These are phyloP conservation scores for Charanyca ferruginea DNA, from an alignment of 2,888 invertebrate species.

Conservation along the genomic window DNA sequence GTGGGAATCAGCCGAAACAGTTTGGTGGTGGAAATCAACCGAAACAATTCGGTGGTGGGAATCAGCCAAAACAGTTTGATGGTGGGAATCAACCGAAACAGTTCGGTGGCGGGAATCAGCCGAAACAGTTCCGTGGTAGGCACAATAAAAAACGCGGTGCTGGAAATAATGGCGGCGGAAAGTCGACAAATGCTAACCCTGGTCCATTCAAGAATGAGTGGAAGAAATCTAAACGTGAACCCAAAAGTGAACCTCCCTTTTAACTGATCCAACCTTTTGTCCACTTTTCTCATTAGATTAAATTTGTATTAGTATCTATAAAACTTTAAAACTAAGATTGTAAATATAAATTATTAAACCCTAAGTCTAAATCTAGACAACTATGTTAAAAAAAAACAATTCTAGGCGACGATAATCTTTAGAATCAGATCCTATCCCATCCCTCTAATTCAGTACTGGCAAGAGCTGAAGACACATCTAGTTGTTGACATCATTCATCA, in stretches of 20 bases:
- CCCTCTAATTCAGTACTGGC: background rate
- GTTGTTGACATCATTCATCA: background rate
- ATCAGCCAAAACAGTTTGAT: background rate
- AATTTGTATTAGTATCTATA: conserved; percentile 5
- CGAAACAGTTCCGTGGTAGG: background rate
- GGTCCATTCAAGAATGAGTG: background rate
- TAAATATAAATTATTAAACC: too few relatives aligned
- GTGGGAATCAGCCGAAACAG: background rate
- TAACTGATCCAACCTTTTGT: background rate
- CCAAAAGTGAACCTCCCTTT: background rate
- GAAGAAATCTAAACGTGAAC: background rate
- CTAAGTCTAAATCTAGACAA: background rate
- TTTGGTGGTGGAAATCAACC: background rate
- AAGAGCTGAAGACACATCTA: conserved; percentile 6
- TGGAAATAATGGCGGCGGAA: background rate
- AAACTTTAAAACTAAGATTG: background rate
- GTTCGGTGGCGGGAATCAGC: background rate
- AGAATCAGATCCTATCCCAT: conserved; percentile 4
- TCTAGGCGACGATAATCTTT: background rate
- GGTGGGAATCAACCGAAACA: background rate
- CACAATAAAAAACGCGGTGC: background rate
- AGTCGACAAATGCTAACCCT: background rate
- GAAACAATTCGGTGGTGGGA: background rate
- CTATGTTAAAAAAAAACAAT: background rate
- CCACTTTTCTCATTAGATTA: conserved; percentile 1